These are phyloP conservation scores for Salvelinus sp. DNA, from an alignment of 2,113 vertebrate genomes.

Conservation along the genomic window DNA sequence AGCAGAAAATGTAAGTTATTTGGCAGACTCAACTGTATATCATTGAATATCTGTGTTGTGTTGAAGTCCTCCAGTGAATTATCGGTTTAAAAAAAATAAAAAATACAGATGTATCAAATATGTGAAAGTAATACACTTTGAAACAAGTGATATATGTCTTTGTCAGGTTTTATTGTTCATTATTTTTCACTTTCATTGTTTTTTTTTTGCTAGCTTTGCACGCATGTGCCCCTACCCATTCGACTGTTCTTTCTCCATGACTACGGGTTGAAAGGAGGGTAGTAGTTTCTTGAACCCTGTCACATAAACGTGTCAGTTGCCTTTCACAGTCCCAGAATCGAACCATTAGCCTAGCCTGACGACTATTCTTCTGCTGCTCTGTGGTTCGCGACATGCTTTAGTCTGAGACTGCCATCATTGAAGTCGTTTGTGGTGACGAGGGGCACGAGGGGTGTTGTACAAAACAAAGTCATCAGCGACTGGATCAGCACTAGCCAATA, in stretches of 20 bases:
- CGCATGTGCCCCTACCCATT: background rate
- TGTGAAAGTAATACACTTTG: constrained; percentile 54
- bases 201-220: background rate
- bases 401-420: too few species aligned
- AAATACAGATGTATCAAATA: constrained; percentile 32
- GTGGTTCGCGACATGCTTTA: background rate
- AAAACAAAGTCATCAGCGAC: too few species aligned
- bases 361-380: background rate
- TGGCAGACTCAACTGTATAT: background rate
- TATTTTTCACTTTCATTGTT: background rate
- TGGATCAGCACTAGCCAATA: too few species aligned
- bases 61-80: constrained; percentile 29
- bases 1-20: constrained; percentile 21
- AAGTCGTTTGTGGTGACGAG: too few species aligned
- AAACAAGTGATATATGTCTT: constrained; percentile 1
- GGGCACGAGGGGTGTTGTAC: too few species aligned
- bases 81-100: constrained; percentile 10
- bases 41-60: constrained; percentile 21
- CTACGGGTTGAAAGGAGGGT: background rate
- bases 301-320: constrained; percentile 50
- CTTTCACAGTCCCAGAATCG: constrained; percentile 28
- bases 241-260: background rate
- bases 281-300: constrained; percentile 19
- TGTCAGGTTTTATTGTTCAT: constrained; percentile 3
- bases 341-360: too few species aligned